phyloP scores from a whole-genome alignment of 2,888 invertebrate species.

The Gymnoscelis rufifasciata region DNA sequence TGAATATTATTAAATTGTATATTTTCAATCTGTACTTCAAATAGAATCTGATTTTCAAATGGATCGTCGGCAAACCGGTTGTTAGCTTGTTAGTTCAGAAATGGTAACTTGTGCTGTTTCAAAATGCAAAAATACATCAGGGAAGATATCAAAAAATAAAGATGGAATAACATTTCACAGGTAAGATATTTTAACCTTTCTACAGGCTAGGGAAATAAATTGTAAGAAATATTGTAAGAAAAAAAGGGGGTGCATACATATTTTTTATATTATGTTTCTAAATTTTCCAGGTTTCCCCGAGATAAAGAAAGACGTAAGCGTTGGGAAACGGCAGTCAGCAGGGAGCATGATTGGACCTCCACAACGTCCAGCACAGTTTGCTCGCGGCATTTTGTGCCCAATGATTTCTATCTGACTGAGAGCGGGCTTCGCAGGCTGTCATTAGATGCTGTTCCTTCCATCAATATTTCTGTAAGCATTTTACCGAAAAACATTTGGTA shows the following conservation, averaged over 20 bases:
- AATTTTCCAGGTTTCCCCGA: slow-evolving; percentile 52
- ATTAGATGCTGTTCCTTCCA: slow-evolving; percentile 49
- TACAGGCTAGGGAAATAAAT: neutral
- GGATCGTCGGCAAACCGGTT: too few relatives aligned
- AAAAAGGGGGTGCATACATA: too few relatives aligned
- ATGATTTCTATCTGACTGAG: slow-evolving; percentile 60
- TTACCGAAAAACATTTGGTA: too few relatives aligned
- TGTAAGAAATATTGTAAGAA: neutral
- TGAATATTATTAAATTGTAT: too few relatives aligned
- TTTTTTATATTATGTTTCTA: too few relatives aligned
- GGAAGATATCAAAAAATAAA: slow-evolving; percentile 58
- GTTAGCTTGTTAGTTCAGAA: too few relatives aligned
- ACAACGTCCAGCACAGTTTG: slow-evolving; percentile 60
- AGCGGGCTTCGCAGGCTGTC: slow-evolving; percentile 56
- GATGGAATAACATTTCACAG: slow-evolving; percentile 67
- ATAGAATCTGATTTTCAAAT: too few relatives aligned
- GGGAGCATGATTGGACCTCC: slow-evolving; percentile 51
- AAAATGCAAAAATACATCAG: slow-evolving; percentile 58
- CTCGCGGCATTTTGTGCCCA: slow-evolving; percentile 57
- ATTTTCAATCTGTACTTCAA: too few relatives aligned
- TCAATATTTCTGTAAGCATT: slow-evolving; percentile 60
- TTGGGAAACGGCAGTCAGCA: slow-evolving; percentile 62
- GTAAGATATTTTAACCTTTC: slow-evolving; percentile 30
- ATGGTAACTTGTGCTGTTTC: slow-evolving; percentile 59
- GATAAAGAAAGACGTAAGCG: slow-evolving; percentile 48